Evolutionary conservation across 2,113 vertebrate species (phyloP), one percentile per base, ranked within the genome.

Genomic region (Sorex fumeus): DNA sequence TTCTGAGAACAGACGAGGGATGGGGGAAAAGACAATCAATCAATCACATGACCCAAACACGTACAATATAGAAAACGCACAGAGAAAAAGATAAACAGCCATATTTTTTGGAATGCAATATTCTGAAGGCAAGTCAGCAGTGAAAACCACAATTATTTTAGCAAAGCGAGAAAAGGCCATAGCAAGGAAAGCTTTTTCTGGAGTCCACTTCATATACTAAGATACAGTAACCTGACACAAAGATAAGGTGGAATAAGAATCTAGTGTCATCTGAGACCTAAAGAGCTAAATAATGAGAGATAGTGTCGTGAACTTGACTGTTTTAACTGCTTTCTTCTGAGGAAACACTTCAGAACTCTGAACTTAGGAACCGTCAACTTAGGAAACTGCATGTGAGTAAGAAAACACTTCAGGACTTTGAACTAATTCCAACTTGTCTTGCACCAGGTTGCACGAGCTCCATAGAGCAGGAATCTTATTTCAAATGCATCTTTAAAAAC

Each of bases 361-460:
- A 95, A 91, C 82, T 95, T 91, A 93, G 88, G 76, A 89, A 91
- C 32, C 32, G 15, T 53, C 13, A 53, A 53, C 53, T 53, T 53
- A 92, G 87, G 69, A 91, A 91, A 94, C 62, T 96, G 85, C 25
- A 64, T 88, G 91, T 95, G 80, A 92, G 88, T 84, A 91, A 92
- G 88, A 86, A 91, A 95, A 96, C 30, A 95, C 91, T 84, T 93
- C 79, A 96, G 87, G 94, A 91, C 91, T 95, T 88, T 96, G 95
- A 97, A 91, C 81, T 95, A 94, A 94, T 96, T 93, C 94, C 96
- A 95, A 93, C 80, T 95, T 95, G 94, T 96, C 96, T 96, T 95
- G 94, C 80, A 95, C 88, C 96, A 96, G 92, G 91, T 79, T 95
- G 91, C 88, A 92, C 47, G 94, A 93, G 79, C 90, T 95, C 86